Evolutionary conservation across 2,888 invertebrate genomes (phyloP), one percentile per base, ranked within the genome.

Genomic region (Spisula solida): DNA sequence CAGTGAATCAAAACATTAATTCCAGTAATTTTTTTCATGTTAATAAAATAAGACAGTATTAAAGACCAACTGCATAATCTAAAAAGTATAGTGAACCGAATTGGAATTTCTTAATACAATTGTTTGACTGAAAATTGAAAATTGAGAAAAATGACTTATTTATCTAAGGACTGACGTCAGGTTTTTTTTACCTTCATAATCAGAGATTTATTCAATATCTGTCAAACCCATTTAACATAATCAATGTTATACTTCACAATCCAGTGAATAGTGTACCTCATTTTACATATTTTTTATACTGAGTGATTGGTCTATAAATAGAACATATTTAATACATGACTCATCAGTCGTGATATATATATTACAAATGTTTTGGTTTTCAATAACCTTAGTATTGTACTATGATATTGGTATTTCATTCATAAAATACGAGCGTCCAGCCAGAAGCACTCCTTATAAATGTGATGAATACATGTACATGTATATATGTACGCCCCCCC

Each of bases 391-490:
- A 41, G 41, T 29, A n/a, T 34, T 25, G 8, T 66, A 66, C 70
- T 18, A 70, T 82, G 34, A n/a, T 82, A 82, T 82, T 82, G 34
- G 47, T 82, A 82, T 82, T 82, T 82, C 82, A 82, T 82, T 82
- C 82, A 82, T 47, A 31, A 70, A 70, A 82, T 34, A 10, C 47
- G 47, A 66, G 14, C 82, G 41, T 70, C 29, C 41, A 25, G 60
- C 0, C 25, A 66, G 25, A n/a, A 25, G 25, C 60, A 66, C 60
- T 66, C 60, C 60, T n/a, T 60, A 1, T 51, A 51, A n/a, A n/a
- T n/a, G n/a, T n/a, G n/a, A 41, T 41, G 41, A 41, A 2, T 41
- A n/a, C n/a, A 41, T 41, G 41, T 5, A 41, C 41, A 41, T 41
- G 41, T 41, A 41, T 41, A 8, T 41, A 41, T n/a, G n/a, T n/a